Base-by-base conservation (phyloP, 92 coral and sea anemone species). In the Zoanthus sociatus region DNA sequence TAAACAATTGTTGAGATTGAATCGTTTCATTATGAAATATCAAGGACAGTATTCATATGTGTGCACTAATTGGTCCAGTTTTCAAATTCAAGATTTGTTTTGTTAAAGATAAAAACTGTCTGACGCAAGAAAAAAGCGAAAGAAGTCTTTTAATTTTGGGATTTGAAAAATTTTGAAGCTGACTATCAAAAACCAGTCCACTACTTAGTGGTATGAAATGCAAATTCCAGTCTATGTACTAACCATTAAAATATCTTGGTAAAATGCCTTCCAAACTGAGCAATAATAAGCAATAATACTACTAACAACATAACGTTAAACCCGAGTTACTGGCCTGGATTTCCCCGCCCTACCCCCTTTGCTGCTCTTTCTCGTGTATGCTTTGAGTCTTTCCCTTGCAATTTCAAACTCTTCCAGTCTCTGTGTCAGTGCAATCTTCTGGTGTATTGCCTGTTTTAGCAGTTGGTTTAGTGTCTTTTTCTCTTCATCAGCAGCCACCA, bases 351-450 rank as follows among this genome's bases (percentile, higher is more conserved):
- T 66, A 10, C 63, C 58, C 7, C 84, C 78, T 30, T 91, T 92
- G 10, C 90, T 86, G 53, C 93, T 85, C 77, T 91, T 93, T 64
- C 98, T 91, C 50, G 99, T 97, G 89, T 93, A 97, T n/a, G 99
- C 98, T 77, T 98, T 95, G 21, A 97, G 90, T 71, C 98, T 91
- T 83, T 97, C 99, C 4, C 98, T 91, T 54, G 99, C 99, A 56
- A 97, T 92, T 82, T 97, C 99, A 89, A 97, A 97, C 76, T 97
- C 99, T 48, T 97, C 99, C 3, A 97, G 93, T 85, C 99, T 95
- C 84, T 97, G 99, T 12, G 99, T 97, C 74, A 97, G 90, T 7
- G 98, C 99, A 47, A 97, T 97, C 88, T 97, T 97, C 87, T 97
- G 99, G 83, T 97, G 99, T 81, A 97, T 97, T 12, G 99, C 99